Percentiles rank a stretch among this genome's conserved stretches.
phyloP scores from a whole-genome alignment of 1,140 invertebrate genomes.

The Brachionus paranguensis region DNA sequence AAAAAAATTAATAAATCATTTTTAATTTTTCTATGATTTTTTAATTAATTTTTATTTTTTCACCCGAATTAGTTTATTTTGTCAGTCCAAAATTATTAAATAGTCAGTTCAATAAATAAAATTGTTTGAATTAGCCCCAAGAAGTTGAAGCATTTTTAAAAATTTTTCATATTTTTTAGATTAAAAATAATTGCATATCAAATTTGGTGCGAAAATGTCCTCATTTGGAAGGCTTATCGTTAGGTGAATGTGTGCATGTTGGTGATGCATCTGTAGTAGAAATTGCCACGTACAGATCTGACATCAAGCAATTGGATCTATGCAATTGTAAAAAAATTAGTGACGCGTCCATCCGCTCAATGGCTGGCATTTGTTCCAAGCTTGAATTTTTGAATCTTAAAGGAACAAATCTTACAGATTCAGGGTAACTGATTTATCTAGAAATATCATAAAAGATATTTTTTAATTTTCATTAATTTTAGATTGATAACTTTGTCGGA shows the following conservation, averaged over 20 bases:
- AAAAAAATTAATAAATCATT: no score
- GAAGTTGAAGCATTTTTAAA: no score
- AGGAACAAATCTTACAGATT: conserved; percentile 13
- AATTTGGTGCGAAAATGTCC: conserved; percentile 17
- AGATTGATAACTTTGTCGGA: not conserved
- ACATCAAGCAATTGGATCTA: conserved; percentile 8
- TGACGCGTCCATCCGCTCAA: not conserved
- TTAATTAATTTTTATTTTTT: no score
- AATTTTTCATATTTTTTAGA: not conserved
- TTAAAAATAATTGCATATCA: conserved; percentile 37
- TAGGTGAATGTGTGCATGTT: conserved; percentile 35
- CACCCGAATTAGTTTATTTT: no score
- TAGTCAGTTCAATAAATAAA: no score
- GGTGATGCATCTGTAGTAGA: conserved; percentile 14
- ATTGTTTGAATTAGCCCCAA: no score
- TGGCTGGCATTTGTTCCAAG: not conserved
- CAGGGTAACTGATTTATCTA: not conserved
- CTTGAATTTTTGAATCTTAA: conserved; percentile 22
- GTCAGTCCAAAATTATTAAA: no score
- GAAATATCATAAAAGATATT: not conserved
- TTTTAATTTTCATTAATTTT: not conserved
- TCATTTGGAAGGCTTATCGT: conserved; percentile 8
- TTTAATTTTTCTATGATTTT: no score
- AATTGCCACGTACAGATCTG: conserved; percentile 13
- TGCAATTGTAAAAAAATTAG: conserved; percentile 32